Conservation (phyloP, 2,888 invertebrate genomes). For the Oscheius sp. region DNA sequence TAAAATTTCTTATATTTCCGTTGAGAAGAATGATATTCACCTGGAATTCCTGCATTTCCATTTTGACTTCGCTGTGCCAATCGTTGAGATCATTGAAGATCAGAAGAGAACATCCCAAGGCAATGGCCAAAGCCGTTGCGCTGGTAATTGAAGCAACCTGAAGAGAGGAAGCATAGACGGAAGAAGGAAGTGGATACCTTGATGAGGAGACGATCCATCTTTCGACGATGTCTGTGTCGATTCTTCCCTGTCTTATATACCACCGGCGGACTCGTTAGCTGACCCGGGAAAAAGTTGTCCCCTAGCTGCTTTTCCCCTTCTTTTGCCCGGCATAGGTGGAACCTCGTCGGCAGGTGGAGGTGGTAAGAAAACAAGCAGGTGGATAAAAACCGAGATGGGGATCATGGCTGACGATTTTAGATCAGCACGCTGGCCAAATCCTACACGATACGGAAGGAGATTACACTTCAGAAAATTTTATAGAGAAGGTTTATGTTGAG, state of each 20-base stretch:
- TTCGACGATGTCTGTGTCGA: neutral
- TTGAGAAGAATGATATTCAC: neutral
- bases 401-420: too few species aligned
- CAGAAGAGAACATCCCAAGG: slow-evolving; percentile 12
- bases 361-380: too few species aligned
- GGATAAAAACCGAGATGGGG: too few species aligned
- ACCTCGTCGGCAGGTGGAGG: neutral
- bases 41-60: slow-evolving; percentile 19
- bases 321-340: neutral
- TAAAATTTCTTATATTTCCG: neutral
- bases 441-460: neutral
- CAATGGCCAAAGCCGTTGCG: slow-evolving; percentile 9
- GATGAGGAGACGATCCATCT: slow-evolving; percentile 22
- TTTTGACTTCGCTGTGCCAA: slow-evolving; percentile 16
- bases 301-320: neutral
- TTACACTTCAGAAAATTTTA: neutral
- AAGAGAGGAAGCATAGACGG: neutral
- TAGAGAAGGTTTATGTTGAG: neutral
- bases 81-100: slow-evolving; percentile 15
- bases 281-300: slow-evolving; percentile 18
- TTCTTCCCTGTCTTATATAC: slow-evolving; percentile 1
- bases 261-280: slow-evolving; percentile 9
- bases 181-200: slow-evolving; percentile 8
- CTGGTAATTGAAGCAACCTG: slow-evolving; percentile 19
- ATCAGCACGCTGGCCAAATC: neutral